Base-by-base conservation (phyloP, 1,140 invertebrate species). In the Leptopilina clavipes region DNA sequence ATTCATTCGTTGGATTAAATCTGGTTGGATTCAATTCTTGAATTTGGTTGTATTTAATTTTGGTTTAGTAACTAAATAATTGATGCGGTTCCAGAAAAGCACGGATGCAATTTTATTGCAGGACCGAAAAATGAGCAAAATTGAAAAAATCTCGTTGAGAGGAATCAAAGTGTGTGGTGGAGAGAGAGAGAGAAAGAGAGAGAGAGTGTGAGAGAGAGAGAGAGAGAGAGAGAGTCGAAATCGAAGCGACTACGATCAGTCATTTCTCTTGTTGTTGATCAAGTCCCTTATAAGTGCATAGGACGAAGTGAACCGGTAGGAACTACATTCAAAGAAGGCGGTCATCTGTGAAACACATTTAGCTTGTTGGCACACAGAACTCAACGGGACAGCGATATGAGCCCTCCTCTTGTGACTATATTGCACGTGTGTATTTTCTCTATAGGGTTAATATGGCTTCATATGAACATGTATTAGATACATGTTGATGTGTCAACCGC, bases 321-420 rank as follows among this genome's bases (percentile, higher is more conserved):
- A 84, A 79, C 77, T 80, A 85, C 85, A 89, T 89, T 90, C 83
- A 89, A 56, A 72, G 71, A 52, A 89, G 88, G 89, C 89, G 89
- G 85, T 87, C 88, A 88, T 88, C 88, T 87, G 89, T 90, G 87
- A 90, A 90, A 90, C 89, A 83, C 83, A 86, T 90, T 91, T 90
- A 90, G 86, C 88, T 89, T 90, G 89, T 90, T 90, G 89, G 86
- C 86, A 90, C 82, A 90, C 87, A 88, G 78, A 84, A 84, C 86
- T 75, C 87, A 79, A 89, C 86, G 87, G 88, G 88, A 86, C 83
- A 81, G 77, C 84, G 72, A 82, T 79, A 79, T 72, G 72, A 77
- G 76, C 70, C 70, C 52, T 59, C 18, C 44, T 52, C 17, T 25
- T 75, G 22, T 71, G 72, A 25, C 59, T 45, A 12, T 71, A 52